phyloP scores from a whole-genome alignment of 2,888 invertebrate species.

The Azorinus chamasolen region DNA sequence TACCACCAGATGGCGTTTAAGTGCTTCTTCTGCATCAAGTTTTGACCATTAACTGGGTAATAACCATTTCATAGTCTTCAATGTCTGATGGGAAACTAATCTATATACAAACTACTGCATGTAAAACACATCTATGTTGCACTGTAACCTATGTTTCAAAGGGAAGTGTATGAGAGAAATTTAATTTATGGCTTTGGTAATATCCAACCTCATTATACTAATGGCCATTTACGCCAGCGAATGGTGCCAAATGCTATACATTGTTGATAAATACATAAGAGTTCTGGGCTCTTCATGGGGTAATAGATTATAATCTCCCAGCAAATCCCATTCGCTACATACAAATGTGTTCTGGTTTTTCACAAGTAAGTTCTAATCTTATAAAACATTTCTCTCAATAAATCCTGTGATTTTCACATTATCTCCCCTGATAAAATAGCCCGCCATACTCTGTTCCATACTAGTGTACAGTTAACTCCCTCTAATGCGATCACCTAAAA shows the following conservation, averaged over 20 bases:
- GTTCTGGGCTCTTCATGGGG: not conserved
- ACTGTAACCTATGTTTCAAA: constrained; percentile 11
- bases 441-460: no score
- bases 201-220: constrained; percentile 52
- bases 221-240: constrained; percentile 52
- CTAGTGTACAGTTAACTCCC: no score
- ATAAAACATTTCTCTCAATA: no score
- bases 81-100: not conserved
- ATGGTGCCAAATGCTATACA: constrained; percentile 21
- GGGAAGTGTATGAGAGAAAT: constrained; percentile 25
- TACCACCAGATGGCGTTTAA: no score
- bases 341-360: no score
- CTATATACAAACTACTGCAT: not conserved
- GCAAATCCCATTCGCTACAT: no score
- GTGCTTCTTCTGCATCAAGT: no score
- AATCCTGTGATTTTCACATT: no score
- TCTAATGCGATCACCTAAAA: no score
- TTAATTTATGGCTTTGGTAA: constrained; percentile 58
- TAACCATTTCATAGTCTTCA: no score
- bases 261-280: constrained; percentile 13
- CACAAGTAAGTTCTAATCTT: no score
- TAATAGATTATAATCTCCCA: not conserved
- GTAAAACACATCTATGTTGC: constrained; percentile 1
- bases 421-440: no score
- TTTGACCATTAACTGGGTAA: not conserved